These are phyloP conservation scores for Onychomys torridus DNA, from an alignment of 2,797 vertebrate species.

Conservation along the genomic window DNA sequence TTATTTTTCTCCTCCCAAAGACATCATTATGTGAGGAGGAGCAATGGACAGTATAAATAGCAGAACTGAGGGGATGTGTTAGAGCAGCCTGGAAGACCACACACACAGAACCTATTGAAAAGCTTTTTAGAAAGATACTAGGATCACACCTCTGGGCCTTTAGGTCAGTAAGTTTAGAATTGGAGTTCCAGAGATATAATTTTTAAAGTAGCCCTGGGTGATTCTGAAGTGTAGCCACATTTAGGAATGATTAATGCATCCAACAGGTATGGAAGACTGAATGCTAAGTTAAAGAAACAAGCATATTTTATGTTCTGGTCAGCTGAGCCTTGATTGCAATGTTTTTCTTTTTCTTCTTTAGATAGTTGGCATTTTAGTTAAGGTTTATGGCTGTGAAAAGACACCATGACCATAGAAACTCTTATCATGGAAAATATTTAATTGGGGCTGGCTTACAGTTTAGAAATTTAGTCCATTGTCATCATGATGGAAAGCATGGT, in stretches of 20 bases:
- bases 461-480: background rate
- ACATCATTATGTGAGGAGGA: background rate
- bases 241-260: background rate
- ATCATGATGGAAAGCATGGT: background rate
- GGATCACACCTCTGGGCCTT: background rate
- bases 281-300: background rate
- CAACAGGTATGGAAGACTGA: background rate
- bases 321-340: background rate
- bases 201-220: background rate
- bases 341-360: background rate
- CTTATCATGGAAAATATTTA: background rate
- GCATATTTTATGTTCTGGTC: background rate
- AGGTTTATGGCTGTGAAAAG: background rate
- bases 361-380: background rate
- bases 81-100: background rate
- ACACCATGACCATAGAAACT: background rate
- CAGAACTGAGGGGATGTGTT: background rate
- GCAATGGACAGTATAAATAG: background rate
- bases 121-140: background rate
- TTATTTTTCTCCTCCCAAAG: background rate
- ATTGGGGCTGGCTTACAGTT: background rate
- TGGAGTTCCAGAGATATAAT: background rate
- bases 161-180: background rate
- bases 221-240: background rate
- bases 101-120: background rate